Evolutionary conservation across 2,888 invertebrate species (phyloP).

Genomic region (Pammene aurita): DNA sequence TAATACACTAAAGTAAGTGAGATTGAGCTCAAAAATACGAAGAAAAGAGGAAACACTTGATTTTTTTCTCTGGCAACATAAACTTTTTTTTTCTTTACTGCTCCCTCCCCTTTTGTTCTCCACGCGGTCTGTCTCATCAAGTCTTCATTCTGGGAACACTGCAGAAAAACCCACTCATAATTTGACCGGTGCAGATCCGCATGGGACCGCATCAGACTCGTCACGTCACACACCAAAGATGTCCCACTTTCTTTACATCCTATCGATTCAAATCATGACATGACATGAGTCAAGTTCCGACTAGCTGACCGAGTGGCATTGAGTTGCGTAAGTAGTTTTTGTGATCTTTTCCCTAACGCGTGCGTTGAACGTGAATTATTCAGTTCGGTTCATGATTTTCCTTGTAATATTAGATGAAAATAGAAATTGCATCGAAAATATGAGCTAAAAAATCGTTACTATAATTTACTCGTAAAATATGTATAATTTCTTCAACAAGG

Average conservation of each 20-base stretch:
- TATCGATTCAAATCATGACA: slow-evolving; percentile 14
- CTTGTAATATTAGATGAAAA: background rate
- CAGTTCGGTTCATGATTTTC: slow-evolving; percentile 6
- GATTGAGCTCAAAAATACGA: too few relatives aligned
- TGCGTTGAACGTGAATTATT: background rate
- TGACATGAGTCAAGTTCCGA: slow-evolving; percentile 31
- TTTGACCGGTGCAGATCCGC: slow-evolving; percentile 21
- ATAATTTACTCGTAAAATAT: too few relatives aligned
- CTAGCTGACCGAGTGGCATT: slow-evolving; percentile 38
- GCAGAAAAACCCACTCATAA: slow-evolving; percentile 14
- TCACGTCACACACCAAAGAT: slow-evolving; percentile 34
- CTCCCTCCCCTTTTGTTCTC: too few relatives aligned
- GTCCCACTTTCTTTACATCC: slow-evolving; percentile 39
- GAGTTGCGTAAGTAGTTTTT: slow-evolving; percentile 32
- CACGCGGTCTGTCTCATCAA: too few relatives aligned
- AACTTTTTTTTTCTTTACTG: too few relatives aligned
- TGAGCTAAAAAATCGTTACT: too few relatives aligned
- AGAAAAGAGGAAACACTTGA: too few relatives aligned
- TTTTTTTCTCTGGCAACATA: too few relatives aligned
- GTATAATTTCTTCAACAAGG: too few relatives aligned
- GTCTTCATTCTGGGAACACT: too few relatives aligned
- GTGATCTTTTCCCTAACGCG: slow-evolving; percentile 27
- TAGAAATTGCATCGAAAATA: background rate
- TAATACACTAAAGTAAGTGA: too few relatives aligned
- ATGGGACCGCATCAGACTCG: too few relatives aligned